A percentile compares a stretch with the other conserved stretches of the same genome.
These are phyloP conservation scores for Polydrusus cervinus DNA, from an alignment of 2,888 invertebrate genomes.

Conservation along the genomic window DNA sequence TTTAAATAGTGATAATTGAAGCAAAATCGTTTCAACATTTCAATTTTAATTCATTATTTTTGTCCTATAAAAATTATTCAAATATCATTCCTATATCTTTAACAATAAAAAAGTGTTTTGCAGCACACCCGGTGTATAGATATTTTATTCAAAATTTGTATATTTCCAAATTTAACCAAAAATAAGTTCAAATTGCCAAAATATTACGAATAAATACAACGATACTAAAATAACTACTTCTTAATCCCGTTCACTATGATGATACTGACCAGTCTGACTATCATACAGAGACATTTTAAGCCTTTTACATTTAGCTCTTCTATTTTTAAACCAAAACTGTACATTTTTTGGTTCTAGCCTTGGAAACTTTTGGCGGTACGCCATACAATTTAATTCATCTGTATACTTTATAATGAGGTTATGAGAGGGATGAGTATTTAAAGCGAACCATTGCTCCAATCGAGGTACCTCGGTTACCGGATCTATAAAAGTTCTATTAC, in stretches of 20 bases:
- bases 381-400: constrained; percentile 96
- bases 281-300: constrained; percentile 93
- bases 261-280: constrained; percentile 79
- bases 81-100: too few species aligned
- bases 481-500: constrained; percentile 99
- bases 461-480: constrained; percentile 98
- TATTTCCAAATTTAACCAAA: constrained; percentile 18
- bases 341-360: constrained; percentile 99
- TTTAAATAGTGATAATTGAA: too few species aligned
- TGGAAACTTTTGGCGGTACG: constrained; percentile 98
- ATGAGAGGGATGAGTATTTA: constrained; percentile 99
- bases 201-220: constrained; percentile 8
- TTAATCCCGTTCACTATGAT: constrained; percentile 76
- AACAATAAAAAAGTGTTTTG: too few species aligned
- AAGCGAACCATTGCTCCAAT: constrained; percentile 95
- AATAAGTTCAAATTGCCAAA: neutral
- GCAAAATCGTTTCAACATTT: too few species aligned
- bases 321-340: constrained; percentile 99
- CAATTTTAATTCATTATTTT: too few species aligned
- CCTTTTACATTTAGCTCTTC: constrained; percentile 98
- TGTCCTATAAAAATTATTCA: too few species aligned
- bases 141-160: neutral
- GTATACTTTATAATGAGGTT: constrained; percentile 98
- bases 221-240: constrained; percentile 37
- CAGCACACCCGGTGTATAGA: too few species aligned